phyloP scores from a whole-genome alignment of 2,888 invertebrate species.

The Gymnoscelis rufifasciata region DNA sequence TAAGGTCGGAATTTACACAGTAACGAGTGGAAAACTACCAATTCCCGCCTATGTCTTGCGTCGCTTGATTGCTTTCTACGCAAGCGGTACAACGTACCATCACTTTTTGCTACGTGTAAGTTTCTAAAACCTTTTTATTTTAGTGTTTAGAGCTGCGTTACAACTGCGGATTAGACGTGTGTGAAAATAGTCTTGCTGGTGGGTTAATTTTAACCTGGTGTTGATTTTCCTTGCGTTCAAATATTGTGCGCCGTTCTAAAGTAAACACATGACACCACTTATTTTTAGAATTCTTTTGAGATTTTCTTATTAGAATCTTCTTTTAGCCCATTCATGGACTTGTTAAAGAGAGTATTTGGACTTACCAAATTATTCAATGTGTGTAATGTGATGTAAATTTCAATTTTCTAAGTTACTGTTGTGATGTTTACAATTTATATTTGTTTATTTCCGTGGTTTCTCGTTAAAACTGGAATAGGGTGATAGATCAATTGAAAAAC shows the following conservation, averaged over 20 bases:
- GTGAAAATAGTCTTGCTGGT: slow-evolving; percentile 34
- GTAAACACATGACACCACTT: slow-evolving; percentile 60
- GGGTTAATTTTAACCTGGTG: slow-evolving; percentile 45
- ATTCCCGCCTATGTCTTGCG: slow-evolving; percentile 58
- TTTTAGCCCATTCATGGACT: slow-evolving; percentile 19
- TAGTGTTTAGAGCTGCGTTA: slow-evolving; percentile 41
- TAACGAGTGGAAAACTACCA: slow-evolving; percentile 66
- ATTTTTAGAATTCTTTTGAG: slow-evolving; percentile 44
- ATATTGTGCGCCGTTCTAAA: slow-evolving; percentile 40
- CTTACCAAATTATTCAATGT: background rate
- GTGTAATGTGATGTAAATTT: no score
- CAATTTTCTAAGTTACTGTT: no score
- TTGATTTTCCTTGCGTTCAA: slow-evolving; percentile 39
- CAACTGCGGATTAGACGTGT: slow-evolving; percentile 38
- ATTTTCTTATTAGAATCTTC: slow-evolving; percentile 46
- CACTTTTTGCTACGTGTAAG: slow-evolving; percentile 66
- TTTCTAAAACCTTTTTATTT: slow-evolving; percentile 64
- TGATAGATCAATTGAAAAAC: no score
- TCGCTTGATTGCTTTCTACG: slow-evolving; percentile 71
- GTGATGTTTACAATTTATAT: no score
- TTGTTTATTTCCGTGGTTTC: no score
- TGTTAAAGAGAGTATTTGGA: slow-evolving; percentile 10
- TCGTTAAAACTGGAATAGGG: no score
- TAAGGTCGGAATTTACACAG: slow-evolving; percentile 40
- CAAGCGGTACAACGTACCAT: slow-evolving; percentile 59